phyloP scores from a whole-genome alignment of 1,140 invertebrate genomes.

The Macrosteles quadrilineatus region DNA sequence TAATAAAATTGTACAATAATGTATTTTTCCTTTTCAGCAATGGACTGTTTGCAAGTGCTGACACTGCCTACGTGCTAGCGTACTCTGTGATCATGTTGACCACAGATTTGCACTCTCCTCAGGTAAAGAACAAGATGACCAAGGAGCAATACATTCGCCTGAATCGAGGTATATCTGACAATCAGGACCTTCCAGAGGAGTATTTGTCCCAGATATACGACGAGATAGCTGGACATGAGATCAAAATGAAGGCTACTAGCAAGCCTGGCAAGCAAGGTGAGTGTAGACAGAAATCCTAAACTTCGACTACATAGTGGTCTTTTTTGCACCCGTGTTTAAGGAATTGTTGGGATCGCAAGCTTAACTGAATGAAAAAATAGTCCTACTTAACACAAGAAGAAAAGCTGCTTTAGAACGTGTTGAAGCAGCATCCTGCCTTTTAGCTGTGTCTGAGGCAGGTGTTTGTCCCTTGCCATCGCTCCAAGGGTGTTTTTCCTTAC shows the following conservation, averaged over 20 bases:
- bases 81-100: slow-evolving; percentile 99
- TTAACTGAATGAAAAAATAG: no score
- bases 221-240: slow-evolving; percentile 98
- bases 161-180: slow-evolving; percentile 98
- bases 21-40: slow-evolving; percentile 66
- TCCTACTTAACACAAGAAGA: no score
- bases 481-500: no score
- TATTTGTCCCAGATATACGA: slow-evolving; percentile 98
- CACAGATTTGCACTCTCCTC: slow-evolving; percentile 97
- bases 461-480: no score
- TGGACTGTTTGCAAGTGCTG: slow-evolving; percentile 94
- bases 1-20: no score
- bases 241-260: slow-evolving; percentile 95
- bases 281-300: no score
- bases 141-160: slow-evolving; percentile 99
- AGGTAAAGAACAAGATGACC: slow-evolving; percentile 99
- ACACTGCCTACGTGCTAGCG: slow-evolving; percentile 97
- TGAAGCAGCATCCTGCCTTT: no score
- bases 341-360: no score
- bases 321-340: no score
- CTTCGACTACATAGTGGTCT: no score
- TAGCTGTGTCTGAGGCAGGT: no score
- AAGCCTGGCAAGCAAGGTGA: slow-evolving; percentile 78
- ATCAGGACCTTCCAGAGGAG: slow-evolving; percentile 95
- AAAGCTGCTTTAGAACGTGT: no score